These are phyloP conservation scores for Rhyacophila brunnea DNA, from an alignment of 1,140 invertebrate species.

Conservation along the genomic window DNA sequence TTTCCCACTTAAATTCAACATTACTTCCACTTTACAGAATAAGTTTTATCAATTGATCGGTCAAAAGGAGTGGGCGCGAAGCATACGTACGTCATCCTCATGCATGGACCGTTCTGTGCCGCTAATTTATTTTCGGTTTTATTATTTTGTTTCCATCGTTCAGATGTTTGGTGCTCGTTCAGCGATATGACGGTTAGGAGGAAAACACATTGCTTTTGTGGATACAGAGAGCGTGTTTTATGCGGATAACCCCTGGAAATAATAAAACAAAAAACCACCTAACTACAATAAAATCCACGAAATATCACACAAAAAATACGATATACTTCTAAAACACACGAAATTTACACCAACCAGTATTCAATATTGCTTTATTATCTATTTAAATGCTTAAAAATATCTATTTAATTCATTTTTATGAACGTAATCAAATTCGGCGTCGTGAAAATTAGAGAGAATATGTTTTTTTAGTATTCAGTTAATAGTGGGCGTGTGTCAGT, in stretches of 20 bases:
- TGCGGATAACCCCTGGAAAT: neutral
- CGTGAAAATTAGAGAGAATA: too few relatives aligned
- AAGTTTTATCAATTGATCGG: constrained; percentile 16
- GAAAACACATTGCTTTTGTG: constrained; percentile 1
- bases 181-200: constrained; percentile 1
- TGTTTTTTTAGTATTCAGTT: too few relatives aligned
- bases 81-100: constrained; percentile 8
- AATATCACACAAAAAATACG: too few relatives aligned
- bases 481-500: too few relatives aligned
- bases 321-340: too few relatives aligned
- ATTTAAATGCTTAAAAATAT: too few relatives aligned
- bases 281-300: too few relatives aligned
- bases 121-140: constrained; percentile 9
- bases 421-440: too few relatives aligned
- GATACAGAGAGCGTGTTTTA: neutral
- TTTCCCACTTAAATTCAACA: constrained; percentile 30
- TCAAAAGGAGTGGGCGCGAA: constrained; percentile 10
- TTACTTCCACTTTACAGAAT: constrained; percentile 11
- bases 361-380: too few relatives aligned
- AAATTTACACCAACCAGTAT: too few relatives aligned
- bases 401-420: too few relatives aligned
- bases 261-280: too few relatives aligned
- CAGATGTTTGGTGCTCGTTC: constrained; percentile 16
- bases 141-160: constrained; percentile 9
- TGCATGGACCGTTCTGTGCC: constrained; percentile 1